Evolutionary conservation across 2,888 invertebrate genomes (phyloP).

Genomic region (Entomobrya multifasciata): DNA sequence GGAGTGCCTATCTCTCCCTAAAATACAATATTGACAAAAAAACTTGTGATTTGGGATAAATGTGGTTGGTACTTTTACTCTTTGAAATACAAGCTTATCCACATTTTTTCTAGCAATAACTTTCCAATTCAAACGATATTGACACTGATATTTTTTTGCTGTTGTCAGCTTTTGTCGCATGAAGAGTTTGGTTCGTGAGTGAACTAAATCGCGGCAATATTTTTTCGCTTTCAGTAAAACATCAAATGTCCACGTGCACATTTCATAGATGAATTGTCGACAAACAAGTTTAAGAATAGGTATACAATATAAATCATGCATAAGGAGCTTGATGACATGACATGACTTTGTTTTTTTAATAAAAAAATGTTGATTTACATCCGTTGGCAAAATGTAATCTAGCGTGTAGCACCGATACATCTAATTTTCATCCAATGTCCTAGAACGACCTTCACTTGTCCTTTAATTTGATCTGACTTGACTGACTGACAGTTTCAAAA

Average conservation of each 20-base stretch:
- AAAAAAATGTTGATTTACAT: too few species aligned
- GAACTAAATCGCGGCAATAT: neutral
- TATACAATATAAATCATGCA: too few species aligned
- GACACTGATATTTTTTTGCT: neutral
- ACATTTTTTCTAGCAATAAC: constrained; percentile 20
- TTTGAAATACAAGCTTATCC: constrained; percentile 7
- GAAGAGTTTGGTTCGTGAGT: too few species aligned
- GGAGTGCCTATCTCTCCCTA: constrained; percentile 35
- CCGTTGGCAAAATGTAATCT: too few species aligned
- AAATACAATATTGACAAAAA: neutral
- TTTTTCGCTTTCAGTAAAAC: too few species aligned
- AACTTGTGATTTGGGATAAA: neutral
- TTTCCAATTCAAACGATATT: constrained; percentile 4
- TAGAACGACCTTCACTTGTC: constrained; percentile 20
- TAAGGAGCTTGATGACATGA: too few species aligned
- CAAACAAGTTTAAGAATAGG: too few species aligned
- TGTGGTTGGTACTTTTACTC: neutral
- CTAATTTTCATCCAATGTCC: neutral
- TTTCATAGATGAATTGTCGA: too few species aligned
- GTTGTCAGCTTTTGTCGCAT: neutral
- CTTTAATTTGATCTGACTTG: neutral
- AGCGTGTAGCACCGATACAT: neutral
- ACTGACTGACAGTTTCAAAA: neutral
- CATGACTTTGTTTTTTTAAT: too few species aligned
- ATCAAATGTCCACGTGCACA: too few species aligned